A percentile compares a stretch with the other conserved stretches of the same genome.
phyloP scores from a whole-genome alignment of 1,140 invertebrate species.

The Grapholita molesta region DNA sequence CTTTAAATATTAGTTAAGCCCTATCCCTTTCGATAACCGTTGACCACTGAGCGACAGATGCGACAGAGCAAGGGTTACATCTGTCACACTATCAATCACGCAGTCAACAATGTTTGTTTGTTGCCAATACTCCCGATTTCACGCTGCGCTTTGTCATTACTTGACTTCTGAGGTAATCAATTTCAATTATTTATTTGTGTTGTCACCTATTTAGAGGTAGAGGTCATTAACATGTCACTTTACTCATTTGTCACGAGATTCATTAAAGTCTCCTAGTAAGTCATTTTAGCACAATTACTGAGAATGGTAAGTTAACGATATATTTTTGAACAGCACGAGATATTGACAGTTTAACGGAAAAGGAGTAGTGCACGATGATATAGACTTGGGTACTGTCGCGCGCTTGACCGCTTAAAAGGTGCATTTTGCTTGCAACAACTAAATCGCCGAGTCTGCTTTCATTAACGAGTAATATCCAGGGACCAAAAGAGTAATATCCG shows the following conservation, averaged over 20 bases:
- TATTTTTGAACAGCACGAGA: no score
- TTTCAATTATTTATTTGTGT: constrained; percentile 17
- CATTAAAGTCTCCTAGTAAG: background rate
- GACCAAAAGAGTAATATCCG: no score
- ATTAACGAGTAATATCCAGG: no score
- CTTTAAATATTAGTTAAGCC: background rate
- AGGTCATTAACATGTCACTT: background rate
- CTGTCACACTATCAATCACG: constrained; percentile 71
- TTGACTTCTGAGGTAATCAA: constrained; percentile 26
- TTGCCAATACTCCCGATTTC: constrained; percentile 45
- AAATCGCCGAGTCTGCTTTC: no score
- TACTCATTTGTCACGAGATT: constrained; percentile 2
- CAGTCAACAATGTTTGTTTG: constrained; percentile 61
- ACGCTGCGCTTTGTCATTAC: constrained; percentile 41
- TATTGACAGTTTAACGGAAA: no score
- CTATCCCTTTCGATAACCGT: background rate
- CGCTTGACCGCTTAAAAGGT: no score
- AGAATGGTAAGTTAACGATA: no score
- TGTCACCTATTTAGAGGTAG: constrained; percentile 11
- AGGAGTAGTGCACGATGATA: no score
- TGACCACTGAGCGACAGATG: constrained; percentile 59
- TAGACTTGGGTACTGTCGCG: no score
- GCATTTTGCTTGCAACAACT: no score
- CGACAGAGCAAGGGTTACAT: constrained; percentile 59
- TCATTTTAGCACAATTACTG: no score